Base-by-base conservation (phyloP, 1,140 invertebrate genomes). In the Cotesia vestalis region DNA sequence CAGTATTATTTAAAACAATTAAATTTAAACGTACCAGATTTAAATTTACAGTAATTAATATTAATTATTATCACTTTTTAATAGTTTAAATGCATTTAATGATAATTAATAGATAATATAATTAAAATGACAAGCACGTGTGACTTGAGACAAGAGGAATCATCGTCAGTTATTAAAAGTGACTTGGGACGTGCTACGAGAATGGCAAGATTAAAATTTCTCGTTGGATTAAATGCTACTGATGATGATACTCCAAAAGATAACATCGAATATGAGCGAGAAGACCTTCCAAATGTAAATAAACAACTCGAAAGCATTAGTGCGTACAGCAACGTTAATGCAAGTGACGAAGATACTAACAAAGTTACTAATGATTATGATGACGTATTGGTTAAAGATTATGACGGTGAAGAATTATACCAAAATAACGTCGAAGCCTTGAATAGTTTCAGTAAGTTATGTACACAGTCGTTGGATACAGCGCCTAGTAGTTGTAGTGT, bases 381-480 rank as follows among this genome's bases (percentile, higher is more conserved):
- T 40, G 36, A 4, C 14, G 61, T 38, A 11, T 40, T 3, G 3
- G 20, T 11, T 9, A 52, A 12, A n/a, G 62, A 64, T 27, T 27
- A 27, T 34, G 17, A 46, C 40, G 40, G n/a, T 6, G 77, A 83
- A 40, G 72, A 61, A 6, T 11, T 81, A 35, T 80, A 80, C 59
- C 67, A 80, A 61, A 80, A 80, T 66, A 71, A 68, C 61, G 73
- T 69, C 1, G 79, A 79, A 4, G 66, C 67, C 2, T 51, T 69
- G 57, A 78, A 73, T 8, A 69, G 63, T 27, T 57, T 74, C 51
- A 73, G 57, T 61, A 72, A 73, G 14, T 59, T 76, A 17, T 76
- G 75, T 59, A 57, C 64, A 38, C 59, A 70, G 51, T 60, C 69
- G 36, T 34, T 73, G 20, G 69, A 75, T 35, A 69, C 20, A 11